Conservation (phyloP, 1,140 invertebrate species). For the Drosophila suzukii region DNA sequence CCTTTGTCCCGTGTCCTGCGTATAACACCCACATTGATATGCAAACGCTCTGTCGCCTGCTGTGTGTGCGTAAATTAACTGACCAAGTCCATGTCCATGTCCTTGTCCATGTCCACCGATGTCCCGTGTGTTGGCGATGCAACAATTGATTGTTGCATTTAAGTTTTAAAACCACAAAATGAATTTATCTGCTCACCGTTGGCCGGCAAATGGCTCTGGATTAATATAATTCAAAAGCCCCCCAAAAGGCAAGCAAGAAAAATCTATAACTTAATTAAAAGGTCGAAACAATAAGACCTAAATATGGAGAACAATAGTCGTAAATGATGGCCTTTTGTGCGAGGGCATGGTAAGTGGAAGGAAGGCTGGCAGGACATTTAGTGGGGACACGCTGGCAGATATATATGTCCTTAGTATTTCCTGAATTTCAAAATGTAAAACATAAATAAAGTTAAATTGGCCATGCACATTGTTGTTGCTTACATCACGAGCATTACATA, state of each 20-base stretch:
- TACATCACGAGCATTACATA: constrained; percentile 54
- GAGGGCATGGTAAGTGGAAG: constrained; percentile 3
- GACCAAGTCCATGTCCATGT: constrained; percentile 38
- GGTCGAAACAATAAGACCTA: constrained; percentile 53
- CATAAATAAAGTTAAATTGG: constrained; percentile 63
- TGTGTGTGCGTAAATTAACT: constrained; percentile 70
- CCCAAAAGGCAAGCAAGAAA: constrained; percentile 22
- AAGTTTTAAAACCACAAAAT: constrained; percentile 56
- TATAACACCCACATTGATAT: constrained; percentile 59
- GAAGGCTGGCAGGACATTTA: constrained; percentile 45
- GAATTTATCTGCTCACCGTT: constrained; percentile 53
- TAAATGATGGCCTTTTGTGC: constrained; percentile 51
- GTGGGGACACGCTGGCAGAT: constrained; percentile 21
- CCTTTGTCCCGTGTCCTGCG: constrained; percentile 17
- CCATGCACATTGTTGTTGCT: constrained; percentile 54
- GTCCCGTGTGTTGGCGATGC: constrained; percentile 29
- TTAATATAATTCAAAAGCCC: constrained; percentile 31
- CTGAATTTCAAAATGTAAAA: constrained; percentile 57
- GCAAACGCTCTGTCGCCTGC: constrained; percentile 55
- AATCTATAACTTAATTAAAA: constrained; percentile 64
- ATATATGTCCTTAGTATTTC: constrained; percentile 53
- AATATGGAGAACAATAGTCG: constrained; percentile 47
- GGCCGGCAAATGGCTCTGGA: constrained; percentile 14
- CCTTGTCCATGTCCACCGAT: constrained; percentile 28
- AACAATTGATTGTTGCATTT: constrained; percentile 77